phyloP scores from a whole-genome alignment of 1,140 invertebrate genomes.

The Drosophila orosa region DNA sequence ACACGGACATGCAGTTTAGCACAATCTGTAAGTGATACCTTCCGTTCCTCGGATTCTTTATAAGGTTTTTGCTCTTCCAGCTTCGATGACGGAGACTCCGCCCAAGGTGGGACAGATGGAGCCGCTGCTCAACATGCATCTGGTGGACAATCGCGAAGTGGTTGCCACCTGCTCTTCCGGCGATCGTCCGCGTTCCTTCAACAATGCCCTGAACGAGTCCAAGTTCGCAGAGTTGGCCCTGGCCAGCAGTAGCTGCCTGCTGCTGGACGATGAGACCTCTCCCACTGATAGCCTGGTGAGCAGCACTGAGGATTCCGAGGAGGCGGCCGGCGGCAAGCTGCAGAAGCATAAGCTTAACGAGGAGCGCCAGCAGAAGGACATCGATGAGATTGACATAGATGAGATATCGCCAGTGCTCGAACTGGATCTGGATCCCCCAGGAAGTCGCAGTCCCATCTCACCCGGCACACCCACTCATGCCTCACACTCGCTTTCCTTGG shows the following conservation, averaged over 20 bases:
- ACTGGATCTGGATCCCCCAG: slow-evolving; percentile 45
- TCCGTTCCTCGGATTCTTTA: neutral
- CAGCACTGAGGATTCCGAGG: slow-evolving; percentile 87
- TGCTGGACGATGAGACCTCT: slow-evolving; percentile 90
- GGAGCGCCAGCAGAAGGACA: slow-evolving; percentile 79
- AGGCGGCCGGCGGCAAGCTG: slow-evolving; percentile 84
- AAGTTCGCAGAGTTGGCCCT: slow-evolving; percentile 91
- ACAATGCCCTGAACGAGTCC: slow-evolving; percentile 87
- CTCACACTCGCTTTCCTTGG: slow-evolving; percentile 89
- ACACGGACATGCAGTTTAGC: slow-evolving; percentile 76
- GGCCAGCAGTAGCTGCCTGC: slow-evolving; percentile 87
- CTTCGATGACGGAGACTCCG: slow-evolving; percentile 70
- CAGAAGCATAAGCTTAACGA: slow-evolving; percentile 81
- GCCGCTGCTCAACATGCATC: slow-evolving; percentile 66
- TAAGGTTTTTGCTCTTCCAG: slow-evolving; percentile 13
- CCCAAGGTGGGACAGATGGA: slow-evolving; percentile 41
- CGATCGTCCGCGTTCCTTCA: slow-evolving; percentile 84
- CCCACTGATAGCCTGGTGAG: slow-evolving; percentile 91
- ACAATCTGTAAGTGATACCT: slow-evolving; percentile 68
- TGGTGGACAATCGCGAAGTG: slow-evolving; percentile 64
- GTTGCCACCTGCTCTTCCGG: slow-evolving; percentile 9
- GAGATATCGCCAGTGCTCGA: slow-evolving; percentile 80
- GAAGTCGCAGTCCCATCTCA: slow-evolving; percentile 85
- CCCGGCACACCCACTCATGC: slow-evolving; percentile 91
- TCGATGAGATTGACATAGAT: slow-evolving; percentile 72